Evolutionary conservation across 2,888 invertebrate genomes (phyloP).

Genomic region (Mallateleia sp.): DNA sequence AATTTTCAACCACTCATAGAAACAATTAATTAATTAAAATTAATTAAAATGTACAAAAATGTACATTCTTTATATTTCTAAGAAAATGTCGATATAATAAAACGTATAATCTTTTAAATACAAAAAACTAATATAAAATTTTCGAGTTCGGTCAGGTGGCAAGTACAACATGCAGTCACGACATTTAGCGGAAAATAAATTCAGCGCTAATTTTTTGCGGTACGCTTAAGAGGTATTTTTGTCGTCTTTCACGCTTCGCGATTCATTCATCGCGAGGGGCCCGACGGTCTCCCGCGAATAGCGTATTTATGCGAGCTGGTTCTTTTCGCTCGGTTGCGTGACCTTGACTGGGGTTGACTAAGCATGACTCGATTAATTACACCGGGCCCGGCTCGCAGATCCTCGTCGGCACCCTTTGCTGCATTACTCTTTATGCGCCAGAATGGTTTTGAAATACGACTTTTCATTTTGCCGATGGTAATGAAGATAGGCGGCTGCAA

Average conservation of each 20-base stretch:
- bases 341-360: slow-evolving; percentile 73
- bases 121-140: too few species aligned
- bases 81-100: too few species aligned
- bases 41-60: too few species aligned
- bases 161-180: too few species aligned
- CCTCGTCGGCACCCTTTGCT: slow-evolving; percentile 61
- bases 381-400: slow-evolving; percentile 10
- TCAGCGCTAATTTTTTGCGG: slow-evolving; percentile 2
- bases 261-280: slow-evolving; percentile 44
- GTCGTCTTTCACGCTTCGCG: slow-evolving; percentile 22
- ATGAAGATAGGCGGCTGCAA: slow-evolving; percentile 29
- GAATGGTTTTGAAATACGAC: slow-evolving; percentile 60
- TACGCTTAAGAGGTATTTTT: slow-evolving; percentile 14
- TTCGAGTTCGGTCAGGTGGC: too few species aligned
- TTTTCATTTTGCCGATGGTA: slow-evolving; percentile 56
- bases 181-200: not conserved
- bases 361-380: slow-evolving; percentile 73
- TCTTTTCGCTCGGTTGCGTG: slow-evolving; percentile 63
- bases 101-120: too few species aligned
- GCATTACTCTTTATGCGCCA: slow-evolving; percentile 44
- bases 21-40: too few species aligned
- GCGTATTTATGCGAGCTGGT: slow-evolving; percentile 54
- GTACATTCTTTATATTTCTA: too few species aligned
- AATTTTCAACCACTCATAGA: too few species aligned
- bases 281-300: slow-evolving; percentile 41